Evolutionary conservation across 2,797 vertebrate genomes (phyloP).

Genomic region (Rachycentron canadum): DNA sequence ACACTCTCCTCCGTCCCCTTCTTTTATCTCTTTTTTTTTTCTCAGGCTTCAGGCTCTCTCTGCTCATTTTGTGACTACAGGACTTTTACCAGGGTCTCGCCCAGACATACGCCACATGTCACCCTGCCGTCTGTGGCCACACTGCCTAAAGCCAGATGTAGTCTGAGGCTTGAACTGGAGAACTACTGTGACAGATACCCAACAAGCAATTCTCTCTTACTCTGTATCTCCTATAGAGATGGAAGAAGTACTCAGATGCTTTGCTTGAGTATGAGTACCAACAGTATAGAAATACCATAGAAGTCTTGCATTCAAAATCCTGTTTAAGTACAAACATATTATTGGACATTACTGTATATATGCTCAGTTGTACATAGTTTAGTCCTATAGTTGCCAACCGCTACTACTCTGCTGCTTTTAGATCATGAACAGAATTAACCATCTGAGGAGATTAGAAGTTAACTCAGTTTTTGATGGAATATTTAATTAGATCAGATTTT

Average conservation of each 20-base stretch:
- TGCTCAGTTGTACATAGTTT: too few relatives aligned
- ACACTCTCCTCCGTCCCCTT: slow-evolving; percentile 42
- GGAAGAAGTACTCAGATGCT: slow-evolving; percentile 4
- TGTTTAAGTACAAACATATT: not conserved
- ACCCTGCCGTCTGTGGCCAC: slow-evolving; percentile 68
- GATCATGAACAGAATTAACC: too few relatives aligned
- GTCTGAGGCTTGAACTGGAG: slow-evolving; percentile 68
- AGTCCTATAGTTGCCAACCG: too few relatives aligned
- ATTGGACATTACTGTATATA: not conserved
- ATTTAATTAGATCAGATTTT: too few relatives aligned
- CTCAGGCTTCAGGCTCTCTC: slow-evolving; percentile 69
- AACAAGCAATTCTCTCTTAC: slow-evolving; percentile 51
- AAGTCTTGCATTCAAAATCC: not conserved
- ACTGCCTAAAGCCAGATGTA: slow-evolving; percentile 67
- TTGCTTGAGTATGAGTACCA: not conserved
- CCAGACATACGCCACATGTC: slow-evolving; percentile 84
- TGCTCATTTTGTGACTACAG: slow-evolving; percentile 80
- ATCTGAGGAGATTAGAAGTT: too few relatives aligned
- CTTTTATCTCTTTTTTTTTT: slow-evolving; percentile 50
- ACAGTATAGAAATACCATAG: slow-evolving; percentile 15
- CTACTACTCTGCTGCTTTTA: too few relatives aligned
- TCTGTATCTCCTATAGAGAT: slow-evolving; percentile 27
- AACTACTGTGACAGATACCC: slow-evolving; percentile 64
- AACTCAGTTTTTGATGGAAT: too few relatives aligned
- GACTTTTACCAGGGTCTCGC: slow-evolving; percentile 82